Evolutionary conservation across 2,113 vertebrate genomes (phyloP).

Genomic region (Diglossa brunneiventris): DNA sequence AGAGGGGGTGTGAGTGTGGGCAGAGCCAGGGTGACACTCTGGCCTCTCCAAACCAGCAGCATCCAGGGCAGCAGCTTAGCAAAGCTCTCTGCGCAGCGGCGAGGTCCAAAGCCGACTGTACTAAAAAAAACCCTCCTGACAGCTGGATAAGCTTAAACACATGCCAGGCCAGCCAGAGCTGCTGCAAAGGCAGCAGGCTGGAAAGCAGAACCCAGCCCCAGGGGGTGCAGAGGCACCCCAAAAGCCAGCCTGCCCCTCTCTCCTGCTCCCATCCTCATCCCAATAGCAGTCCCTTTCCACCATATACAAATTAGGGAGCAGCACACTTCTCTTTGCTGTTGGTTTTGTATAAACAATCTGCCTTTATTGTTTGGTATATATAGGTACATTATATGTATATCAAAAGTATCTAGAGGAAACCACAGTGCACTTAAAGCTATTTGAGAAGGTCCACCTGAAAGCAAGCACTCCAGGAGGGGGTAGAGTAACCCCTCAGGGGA

Average conservation of each 20-base stretch:
- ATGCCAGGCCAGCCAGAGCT: neutral
- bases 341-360: slow-evolving; percentile 39
- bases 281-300: neutral
- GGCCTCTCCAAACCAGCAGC: neutral
- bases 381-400: neutral
- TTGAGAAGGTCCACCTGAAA: slow-evolving; percentile 31
- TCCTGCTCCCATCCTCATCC: neutral
- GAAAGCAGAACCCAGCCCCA: neutral
- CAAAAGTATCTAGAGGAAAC: slow-evolving; percentile 35
- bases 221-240: neutral
- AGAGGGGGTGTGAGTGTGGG: neutral
- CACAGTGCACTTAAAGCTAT: slow-evolving; percentile 23
- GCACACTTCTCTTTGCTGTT: neutral
- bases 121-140: slow-evolving; percentile 56
- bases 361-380: slow-evolving; percentile 36
- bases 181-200: neutral
- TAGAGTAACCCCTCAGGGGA: neutral
- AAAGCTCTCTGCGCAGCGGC: fast-evolving
- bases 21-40: neutral
- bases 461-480: neutral
- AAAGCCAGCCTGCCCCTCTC: neutral
- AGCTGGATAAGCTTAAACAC: slow-evolving; percentile 48
- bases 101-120: slow-evolving; percentile 6
- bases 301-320: fast-evolving
- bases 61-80: slow-evolving; percentile 16